Evolutionary conservation across 2,113 vertebrate genomes (phyloP).

Genomic region (Urocynchramus pylzowi): DNA sequence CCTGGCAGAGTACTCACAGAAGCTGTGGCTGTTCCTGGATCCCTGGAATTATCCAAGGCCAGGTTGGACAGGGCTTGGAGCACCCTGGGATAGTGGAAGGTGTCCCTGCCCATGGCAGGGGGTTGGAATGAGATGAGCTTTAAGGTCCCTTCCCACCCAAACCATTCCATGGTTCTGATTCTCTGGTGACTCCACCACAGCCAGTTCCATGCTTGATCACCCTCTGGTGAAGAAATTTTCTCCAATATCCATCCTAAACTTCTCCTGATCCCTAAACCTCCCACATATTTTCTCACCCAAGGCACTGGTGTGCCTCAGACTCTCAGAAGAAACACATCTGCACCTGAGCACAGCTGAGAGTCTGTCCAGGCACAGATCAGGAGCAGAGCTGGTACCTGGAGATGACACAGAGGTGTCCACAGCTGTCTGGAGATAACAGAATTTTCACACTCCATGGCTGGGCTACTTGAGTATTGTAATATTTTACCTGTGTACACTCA

Average conservation of each 20-base stretch:
- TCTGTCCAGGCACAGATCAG: not conserved
- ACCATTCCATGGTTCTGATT: not conserved
- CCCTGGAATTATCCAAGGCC: not conserved
- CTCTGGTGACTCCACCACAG: not conserved
- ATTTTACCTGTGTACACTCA: not conserved
- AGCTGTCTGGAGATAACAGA: not conserved
- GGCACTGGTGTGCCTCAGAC: not conserved
- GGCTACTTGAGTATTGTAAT: not conserved
- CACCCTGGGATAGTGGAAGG: rapidly evolving
- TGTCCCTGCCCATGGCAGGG: not conserved
- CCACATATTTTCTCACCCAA: not conserved
- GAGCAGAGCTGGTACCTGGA: not conserved
- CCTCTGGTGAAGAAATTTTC: not conserved
- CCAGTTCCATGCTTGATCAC: not conserved
- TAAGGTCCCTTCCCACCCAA: not conserved
- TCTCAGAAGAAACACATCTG: not conserved
- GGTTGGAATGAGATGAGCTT: not conserved
- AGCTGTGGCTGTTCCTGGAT: not conserved
- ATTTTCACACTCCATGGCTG: not conserved
- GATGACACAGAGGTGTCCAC: not conserved
- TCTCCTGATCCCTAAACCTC: not conserved
- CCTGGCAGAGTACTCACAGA: rapidly evolving
- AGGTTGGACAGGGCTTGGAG: rapidly evolving
- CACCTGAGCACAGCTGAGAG: not conserved
- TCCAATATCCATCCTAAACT: not conserved